phyloP scores from a whole-genome alignment of 2,113 vertebrate genomes.

The Nyctereutes procyonoides region DNA sequence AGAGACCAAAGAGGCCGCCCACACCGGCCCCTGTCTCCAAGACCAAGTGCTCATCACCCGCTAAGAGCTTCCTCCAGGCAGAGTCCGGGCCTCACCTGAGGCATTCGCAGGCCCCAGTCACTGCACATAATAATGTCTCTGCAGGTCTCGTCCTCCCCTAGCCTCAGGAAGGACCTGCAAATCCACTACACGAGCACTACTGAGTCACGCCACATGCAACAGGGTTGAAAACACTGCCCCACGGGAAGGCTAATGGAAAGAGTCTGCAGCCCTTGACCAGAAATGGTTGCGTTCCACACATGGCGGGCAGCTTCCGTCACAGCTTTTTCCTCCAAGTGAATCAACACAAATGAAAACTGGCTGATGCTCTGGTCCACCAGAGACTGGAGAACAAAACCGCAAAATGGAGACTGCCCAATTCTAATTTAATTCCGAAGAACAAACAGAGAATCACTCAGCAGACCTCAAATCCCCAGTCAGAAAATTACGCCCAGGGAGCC shows the following conservation, averaged over 20 bases:
- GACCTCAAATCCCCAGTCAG: not conserved
- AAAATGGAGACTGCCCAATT: not conserved
- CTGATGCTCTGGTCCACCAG: not conserved
- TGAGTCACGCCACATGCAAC: rapidly evolving
- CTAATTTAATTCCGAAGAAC: slow-evolving; percentile 51
- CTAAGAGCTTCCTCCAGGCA: rapidly evolving
- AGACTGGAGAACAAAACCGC: slow-evolving; percentile 35
- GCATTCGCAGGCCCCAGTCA: too few species aligned
- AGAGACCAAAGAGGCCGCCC: not conserved
- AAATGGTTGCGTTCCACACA: not conserved
- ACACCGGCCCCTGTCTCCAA: not conserved
- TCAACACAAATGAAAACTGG: slow-evolving; percentile 25
- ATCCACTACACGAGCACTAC: rapidly evolving
- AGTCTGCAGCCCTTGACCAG: not conserved
- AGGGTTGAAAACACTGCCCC: not conserved
- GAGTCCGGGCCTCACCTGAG: not conserved
- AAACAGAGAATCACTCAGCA: slow-evolving; percentile 64
- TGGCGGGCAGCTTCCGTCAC: not conserved
- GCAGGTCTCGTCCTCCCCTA: not conserved
- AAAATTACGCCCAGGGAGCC: not conserved
- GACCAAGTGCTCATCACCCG: not conserved
- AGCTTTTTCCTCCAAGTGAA: not conserved
- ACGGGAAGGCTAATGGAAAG: not conserved
- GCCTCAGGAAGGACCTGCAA: not conserved
- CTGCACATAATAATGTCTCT: rapidly evolving